These are phyloP conservation scores for Megalonaias nervosa DNA, from an alignment of 1,140 invertebrate species.

Conservation along the genomic window DNA sequence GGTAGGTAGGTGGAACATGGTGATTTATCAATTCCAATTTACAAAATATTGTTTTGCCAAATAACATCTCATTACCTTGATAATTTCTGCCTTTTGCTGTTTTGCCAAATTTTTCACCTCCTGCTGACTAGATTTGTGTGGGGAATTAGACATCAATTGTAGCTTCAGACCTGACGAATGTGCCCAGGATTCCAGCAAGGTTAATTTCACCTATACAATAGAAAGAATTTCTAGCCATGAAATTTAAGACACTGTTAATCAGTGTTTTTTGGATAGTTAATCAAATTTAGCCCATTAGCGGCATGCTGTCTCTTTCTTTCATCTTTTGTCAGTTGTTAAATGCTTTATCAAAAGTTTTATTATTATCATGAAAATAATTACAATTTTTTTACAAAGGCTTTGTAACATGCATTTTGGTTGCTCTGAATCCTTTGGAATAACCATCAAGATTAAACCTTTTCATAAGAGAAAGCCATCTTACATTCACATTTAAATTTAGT, in stretches of 20 bases:
- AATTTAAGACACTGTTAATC: neutral
- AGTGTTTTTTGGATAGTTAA: neutral
- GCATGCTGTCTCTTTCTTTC: too few relatives aligned
- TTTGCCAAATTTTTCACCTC: constrained; percentile 29
- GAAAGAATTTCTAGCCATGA: constrained; percentile 1
- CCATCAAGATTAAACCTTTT: too few relatives aligned
- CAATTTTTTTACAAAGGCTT: neutral
- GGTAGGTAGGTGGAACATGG: neutral
- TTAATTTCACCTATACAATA: constrained; percentile 47
- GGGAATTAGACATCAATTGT: constrained; percentile 41
- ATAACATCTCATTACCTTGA: constrained; percentile 35
- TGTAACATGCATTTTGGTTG: too few relatives aligned
- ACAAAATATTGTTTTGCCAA: neutral
- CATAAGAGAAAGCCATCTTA: too few relatives aligned
- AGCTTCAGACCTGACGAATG: constrained; percentile 47
- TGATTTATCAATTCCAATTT: neutral
- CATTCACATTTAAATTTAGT: too few relatives aligned
- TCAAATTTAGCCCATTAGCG: neutral
- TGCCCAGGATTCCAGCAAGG: constrained; percentile 44
- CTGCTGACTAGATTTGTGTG: constrained; percentile 11
- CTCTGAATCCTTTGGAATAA: too few relatives aligned
- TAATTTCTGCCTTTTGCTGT: constrained; percentile 47
- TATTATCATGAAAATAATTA: neutral
- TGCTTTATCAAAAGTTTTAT: neutral
- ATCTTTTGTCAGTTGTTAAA: neutral